Evolutionary conservation across 1,140 invertebrate genomes (phyloP), one percentile per base, ranked within the genome.

Genomic region (Hyphantria cunea): DNA sequence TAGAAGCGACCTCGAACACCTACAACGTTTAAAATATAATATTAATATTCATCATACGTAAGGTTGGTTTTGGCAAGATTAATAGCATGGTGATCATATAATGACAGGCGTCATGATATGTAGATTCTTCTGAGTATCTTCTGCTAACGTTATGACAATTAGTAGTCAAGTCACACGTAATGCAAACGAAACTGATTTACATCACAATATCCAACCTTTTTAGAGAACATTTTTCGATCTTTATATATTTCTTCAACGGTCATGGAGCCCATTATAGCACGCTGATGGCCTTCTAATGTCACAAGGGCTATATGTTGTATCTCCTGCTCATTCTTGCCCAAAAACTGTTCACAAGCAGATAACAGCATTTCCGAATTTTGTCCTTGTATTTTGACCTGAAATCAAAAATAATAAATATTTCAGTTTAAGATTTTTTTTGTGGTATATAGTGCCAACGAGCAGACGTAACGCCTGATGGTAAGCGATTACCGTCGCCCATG

Each of bases 241-340:
- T 99, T 99, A 90, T 99, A 99, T 82, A 99, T 99, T 92, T 99
- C 98, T 93, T 99, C 98, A 9, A 99, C 98, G 34, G 98, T 99
- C 98, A 99, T 99, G 66, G 97, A 98, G 7, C 98, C 98, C 98
- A 99, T 99, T 61, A 99, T 99, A 63, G 98, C 98, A 70, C 98
- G 92, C 91, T 99, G 98, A 89, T 99, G 98, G 67, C 98, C 98
- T 92, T 99, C 98, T 14, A 99, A 91, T 44, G 98, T 99, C 39
- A 99, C 98, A 48, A 98, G 92, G 17, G 98, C 98, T 84, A 99
- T 97, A 75, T 97, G 94, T 76, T 96, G 96, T 64, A 99, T 98
- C 86, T 99, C 97, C 6, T 93, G 76, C 84, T 98, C 97, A 0
- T 93, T 91, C 92, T 99, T 99, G 15, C 98, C 98, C 25, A 99